Base-by-base conservation (phyloP, 2,797 vertebrate species). In the Myotis planiceps region DNA sequence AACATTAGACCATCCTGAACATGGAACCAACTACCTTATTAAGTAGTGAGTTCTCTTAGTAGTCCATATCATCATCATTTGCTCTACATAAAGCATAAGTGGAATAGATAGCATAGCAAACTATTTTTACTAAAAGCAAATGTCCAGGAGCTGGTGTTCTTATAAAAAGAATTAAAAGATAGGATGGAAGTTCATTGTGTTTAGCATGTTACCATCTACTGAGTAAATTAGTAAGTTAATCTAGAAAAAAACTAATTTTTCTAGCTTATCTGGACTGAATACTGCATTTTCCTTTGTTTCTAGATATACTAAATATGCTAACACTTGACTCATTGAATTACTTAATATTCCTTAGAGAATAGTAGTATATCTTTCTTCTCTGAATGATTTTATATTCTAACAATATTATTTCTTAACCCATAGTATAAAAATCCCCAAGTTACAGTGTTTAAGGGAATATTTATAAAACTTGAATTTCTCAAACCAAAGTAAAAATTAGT, bases 381-480 rank as follows among this genome's bases (percentile, higher is more conserved):
- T 60, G n/a, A 94, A 51, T 68, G 32, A 55, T 58, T 92, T 63
- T 85, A 58, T 55, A 75, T 55, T 74, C 29, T 39, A 90, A 27
- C 6, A 94, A 34, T 55, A 74, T 49, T 85, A 58, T 49, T 82
- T 79, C 37, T 96, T 80, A 66, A 84, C 23, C 37, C 51, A 39
- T 60, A 94, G 32, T 29, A 14, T 65, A 63, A 82, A 32, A 72
- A 76, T 58, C 23, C 34, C 6, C 63, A 4, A 89, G 37, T 83
- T 87, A 79, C 25, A 90, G 23, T 66, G 12, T 25, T 76, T 80
- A 93, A 90, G 13, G 84, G 14, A 68, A 25, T 58, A 13, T 63
- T 92, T 88, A 71, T 65, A 96, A 94, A 97, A 92, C 13, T 76
- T 72, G 39, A 74, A 68, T 82, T 95, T 94, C 34, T 88, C 65